phyloP scores from a whole-genome alignment of 2,113 vertebrate species.

The Alligator sinensis region DNA sequence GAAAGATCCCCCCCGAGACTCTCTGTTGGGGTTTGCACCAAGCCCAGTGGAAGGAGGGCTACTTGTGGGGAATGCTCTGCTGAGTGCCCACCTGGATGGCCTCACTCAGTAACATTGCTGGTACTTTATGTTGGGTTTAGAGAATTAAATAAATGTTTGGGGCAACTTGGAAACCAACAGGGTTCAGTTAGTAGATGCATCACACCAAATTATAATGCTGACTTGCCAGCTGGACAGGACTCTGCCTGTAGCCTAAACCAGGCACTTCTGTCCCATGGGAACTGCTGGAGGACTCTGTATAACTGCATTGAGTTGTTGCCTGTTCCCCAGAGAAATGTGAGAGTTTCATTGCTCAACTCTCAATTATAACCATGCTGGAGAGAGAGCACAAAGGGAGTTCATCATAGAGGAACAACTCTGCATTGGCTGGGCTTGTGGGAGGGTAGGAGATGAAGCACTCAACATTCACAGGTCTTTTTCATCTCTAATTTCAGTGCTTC shows the following conservation, averaged over 20 bases:
- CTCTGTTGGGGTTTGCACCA: not conserved
- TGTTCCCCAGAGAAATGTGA: not conserved
- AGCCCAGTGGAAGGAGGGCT: not conserved
- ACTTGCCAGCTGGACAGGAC: not conserved
- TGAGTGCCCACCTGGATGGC: not conserved
- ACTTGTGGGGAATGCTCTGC: not conserved
- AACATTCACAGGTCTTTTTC: not conserved
- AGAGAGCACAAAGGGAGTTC: no score
- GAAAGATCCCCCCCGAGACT: not conserved
- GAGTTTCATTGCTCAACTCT: not conserved
- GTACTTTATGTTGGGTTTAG: not conserved
- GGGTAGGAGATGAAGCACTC: not conserved
- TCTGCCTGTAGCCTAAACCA: not conserved
- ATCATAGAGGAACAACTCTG: not conserved
- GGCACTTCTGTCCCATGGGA: not conserved
- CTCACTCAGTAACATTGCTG: not conserved
- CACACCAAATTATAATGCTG: not conserved
- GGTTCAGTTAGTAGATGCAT: not conserved
- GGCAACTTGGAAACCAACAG: not conserved
- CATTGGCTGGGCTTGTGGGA: not conserved
- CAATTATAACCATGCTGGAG: not conserved
- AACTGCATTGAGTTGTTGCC: not conserved
- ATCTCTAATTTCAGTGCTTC: not conserved
- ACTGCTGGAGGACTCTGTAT: not conserved
- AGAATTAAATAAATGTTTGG: not conserved